A percentile compares a stretch with the other conserved stretches of the same genome.
These are phyloP conservation scores for Scaptomyza caliginosa DNA, from an alignment of 2,888 invertebrate species.

Conservation along the genomic window DNA sequence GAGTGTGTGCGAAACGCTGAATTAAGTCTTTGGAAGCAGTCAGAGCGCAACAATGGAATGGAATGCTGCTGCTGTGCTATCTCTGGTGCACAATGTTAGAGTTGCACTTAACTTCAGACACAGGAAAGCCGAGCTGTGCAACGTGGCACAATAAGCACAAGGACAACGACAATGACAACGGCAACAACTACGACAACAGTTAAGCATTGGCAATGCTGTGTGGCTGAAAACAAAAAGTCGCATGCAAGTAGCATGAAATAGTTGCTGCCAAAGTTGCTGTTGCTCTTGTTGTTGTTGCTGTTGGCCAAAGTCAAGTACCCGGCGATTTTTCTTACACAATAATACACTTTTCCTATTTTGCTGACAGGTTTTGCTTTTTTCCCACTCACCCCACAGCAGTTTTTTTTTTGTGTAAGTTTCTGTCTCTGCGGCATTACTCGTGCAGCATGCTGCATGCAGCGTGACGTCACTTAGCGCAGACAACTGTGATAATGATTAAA, in stretches of 20 bases:
- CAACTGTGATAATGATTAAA: constrained; percentile 82
- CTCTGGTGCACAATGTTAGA: constrained; percentile 73
- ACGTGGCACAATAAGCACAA: constrained; percentile 67
- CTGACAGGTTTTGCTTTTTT: constrained; percentile 60
- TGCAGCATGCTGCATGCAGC: constrained; percentile 31
- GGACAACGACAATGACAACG: constrained; percentile 61
- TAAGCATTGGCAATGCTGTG: constrained; percentile 43
- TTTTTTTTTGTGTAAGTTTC: constrained; percentile 10
- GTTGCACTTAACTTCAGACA: constrained; percentile 78
- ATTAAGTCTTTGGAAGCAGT: constrained; percentile 73
- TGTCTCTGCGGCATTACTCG: constrained; percentile 30
- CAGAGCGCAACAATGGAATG: constrained; percentile 71
- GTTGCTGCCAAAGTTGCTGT: constrained; percentile 24
- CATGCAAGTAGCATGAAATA: constrained; percentile 62
- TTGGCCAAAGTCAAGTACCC: constrained; percentile 68
- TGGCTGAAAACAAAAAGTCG: constrained; percentile 76
- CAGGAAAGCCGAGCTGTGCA: constrained; percentile 62
- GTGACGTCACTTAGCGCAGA: constrained; percentile 81
- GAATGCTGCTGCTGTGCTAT: constrained; percentile 55
- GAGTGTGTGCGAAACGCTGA: constrained; percentile 52
- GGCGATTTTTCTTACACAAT: constrained; percentile 77
- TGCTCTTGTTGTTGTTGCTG: constrained; percentile 15
- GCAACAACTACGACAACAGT: constrained; percentile 29
- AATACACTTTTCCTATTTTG: constrained; percentile 77
- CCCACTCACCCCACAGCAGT: constrained; percentile 3